Base-by-base conservation (phyloP, 2,797 vertebrate genomes). In the Neostethus bicornis region DNA sequence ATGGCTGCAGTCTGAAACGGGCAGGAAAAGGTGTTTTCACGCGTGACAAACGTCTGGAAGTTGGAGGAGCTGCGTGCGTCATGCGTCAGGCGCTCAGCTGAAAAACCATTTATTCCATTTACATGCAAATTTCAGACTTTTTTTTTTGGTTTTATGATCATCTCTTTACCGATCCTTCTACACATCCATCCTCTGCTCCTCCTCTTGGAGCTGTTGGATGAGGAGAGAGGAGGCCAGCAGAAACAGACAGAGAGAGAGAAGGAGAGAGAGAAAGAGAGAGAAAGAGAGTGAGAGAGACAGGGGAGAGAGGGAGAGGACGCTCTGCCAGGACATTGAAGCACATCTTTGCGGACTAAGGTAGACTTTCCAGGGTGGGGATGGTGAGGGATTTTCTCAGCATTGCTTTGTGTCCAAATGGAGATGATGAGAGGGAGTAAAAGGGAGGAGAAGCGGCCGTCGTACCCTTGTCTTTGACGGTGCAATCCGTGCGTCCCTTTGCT, bases 391-490 rank as follows among this genome's bases (percentile, higher is more conserved):
- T 69, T 71, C 38, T 69, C 70, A 78, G 76, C 71, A 57, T 66
- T 74, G 74, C 80, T 78, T 73, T 68, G 59, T 66, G 62, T 50
- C 66, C 53, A 61, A 64, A 75, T 61, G 45, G 54, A 67, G 70
- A 89, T 41, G 68, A 81, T 74, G 82, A 84, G 75, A 77, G 84
- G 73, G 29, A 70, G 86, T 74, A 75, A 83, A 70, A 62, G 80
- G 72, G 73, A 66, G 46, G 72, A 82, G 71, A 80, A 79, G 79
- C 79, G 68, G 70, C 81, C 85, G 85, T 75, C 82, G 34, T 66
- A 79, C 79, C 79, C 77, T 71, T 70, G 76, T 70, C 85, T 92
- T 81, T 89, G 89, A 88, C 89, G 83, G 81, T 82, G 79, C 73
- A 80, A 62, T 75, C 75, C 61, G 61, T 57, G 70, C 68, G 80